phyloP scores from a whole-genome alignment of 92 coral and sea anemone genomes.

The Siderastrea radians region DNA sequence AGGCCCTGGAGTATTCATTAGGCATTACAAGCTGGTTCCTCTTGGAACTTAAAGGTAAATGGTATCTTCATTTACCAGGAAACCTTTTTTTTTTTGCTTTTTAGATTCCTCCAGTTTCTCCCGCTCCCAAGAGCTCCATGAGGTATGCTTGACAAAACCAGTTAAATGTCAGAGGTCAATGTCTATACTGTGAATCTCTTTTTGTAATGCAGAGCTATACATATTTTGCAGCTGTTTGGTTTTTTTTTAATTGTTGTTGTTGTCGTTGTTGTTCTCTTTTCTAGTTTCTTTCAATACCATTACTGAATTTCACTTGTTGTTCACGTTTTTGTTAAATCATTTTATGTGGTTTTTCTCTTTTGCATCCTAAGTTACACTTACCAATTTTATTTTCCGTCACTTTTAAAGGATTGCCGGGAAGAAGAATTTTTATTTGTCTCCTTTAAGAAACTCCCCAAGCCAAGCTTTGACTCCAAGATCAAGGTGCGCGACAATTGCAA shows the following conservation, averaged over 20 bases:
- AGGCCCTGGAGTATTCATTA: too few species aligned
- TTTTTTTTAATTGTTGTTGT: background rate
- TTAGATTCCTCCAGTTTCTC: constrained; percentile 48
- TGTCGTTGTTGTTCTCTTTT: background rate
- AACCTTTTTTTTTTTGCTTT: background rate
- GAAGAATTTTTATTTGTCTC: constrained; percentile 47
- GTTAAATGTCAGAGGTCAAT: too few species aligned
- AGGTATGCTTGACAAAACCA: background rate
- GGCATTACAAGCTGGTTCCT: too few species aligned
- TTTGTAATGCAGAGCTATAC: background rate
- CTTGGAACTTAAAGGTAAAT: background rate
- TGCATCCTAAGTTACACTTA: background rate
- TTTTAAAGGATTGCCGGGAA: constrained; percentile 24
- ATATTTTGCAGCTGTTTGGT: too few species aligned
- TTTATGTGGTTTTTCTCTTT: too few species aligned
- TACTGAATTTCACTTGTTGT: background rate
- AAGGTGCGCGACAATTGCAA: constrained; percentile 8
- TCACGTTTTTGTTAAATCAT: background rate
- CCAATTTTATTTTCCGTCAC: background rate
- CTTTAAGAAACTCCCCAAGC: constrained; percentile 40
- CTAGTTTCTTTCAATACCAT: background rate
- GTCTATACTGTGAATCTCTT: background rate
- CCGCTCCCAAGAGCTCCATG: constrained; percentile 39
- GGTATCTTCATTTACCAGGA: background rate
- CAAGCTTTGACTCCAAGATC: constrained; percentile 38